A percentile compares a stretch with the other conserved stretches of the same genome.
Evolutionary conservation across 2,888 invertebrate species (phyloP).

Genomic region (Aspidiotus destructor): DNA sequence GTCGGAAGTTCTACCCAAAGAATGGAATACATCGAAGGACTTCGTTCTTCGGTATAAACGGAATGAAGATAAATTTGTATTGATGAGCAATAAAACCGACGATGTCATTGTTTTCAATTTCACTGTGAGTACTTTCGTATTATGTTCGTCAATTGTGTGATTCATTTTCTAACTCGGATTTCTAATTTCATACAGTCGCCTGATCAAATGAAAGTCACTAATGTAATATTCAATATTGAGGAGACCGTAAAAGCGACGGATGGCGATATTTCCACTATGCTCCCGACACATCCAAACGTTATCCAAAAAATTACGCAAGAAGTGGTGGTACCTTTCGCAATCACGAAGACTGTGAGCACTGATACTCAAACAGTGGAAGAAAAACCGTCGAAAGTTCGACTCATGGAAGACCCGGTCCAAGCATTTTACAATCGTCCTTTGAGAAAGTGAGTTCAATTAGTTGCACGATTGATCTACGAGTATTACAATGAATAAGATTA

Average conservation of each 20-base stretch:
- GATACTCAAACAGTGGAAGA: slow-evolving; percentile 42
- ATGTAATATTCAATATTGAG: slow-evolving; percentile 51
- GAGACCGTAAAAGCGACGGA: slow-evolving; percentile 47
- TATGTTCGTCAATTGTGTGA: too few species aligned
- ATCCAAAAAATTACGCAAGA: slow-evolving; percentile 54
- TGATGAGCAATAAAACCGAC: slow-evolving; percentile 17
- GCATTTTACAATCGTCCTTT: too few species aligned
- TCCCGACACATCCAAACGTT: slow-evolving; percentile 56
- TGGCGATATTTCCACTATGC: slow-evolving; percentile 53
- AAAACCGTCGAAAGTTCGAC: background rate
- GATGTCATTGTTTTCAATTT: slow-evolving; percentile 22
- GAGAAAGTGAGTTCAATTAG: background rate
- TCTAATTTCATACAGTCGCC: slow-evolving; percentile 45
- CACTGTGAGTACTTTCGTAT: slow-evolving; percentile 8
- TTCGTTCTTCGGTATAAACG: slow-evolving; percentile 16
- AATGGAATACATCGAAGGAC: slow-evolving; percentile 21
- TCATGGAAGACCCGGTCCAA: too few species aligned
- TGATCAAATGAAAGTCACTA: slow-evolving; percentile 52
- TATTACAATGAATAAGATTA: background rate
- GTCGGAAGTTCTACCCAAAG: slow-evolving; percentile 20
- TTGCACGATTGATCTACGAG: background rate
- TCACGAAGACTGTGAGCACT: slow-evolving; percentile 43
- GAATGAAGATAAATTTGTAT: slow-evolving; percentile 20
- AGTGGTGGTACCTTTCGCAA: slow-evolving; percentile 52
- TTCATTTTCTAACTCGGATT: too few species aligned